These are phyloP conservation scores for Ctenoplectra terminalis DNA, from an alignment of 1,140 invertebrate genomes.

Conservation along the genomic window DNA sequence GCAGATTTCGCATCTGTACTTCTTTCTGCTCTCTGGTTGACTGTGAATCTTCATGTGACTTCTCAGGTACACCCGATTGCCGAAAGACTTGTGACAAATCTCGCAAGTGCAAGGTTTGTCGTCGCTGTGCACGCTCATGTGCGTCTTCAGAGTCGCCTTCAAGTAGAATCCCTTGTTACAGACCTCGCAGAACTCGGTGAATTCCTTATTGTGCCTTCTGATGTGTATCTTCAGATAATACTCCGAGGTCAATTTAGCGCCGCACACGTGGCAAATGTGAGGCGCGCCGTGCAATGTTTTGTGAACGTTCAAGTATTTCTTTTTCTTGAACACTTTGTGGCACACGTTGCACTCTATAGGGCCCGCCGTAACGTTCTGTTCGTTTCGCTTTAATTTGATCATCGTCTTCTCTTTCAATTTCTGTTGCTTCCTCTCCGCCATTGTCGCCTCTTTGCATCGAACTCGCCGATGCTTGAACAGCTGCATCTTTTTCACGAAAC, in stretches of 20 bases:
- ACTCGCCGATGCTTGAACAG: conserved; percentile 83
- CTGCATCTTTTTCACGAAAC: conserved; percentile 83
- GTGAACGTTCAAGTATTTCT: conserved; percentile 73
- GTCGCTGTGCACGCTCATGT: conserved; percentile 72
- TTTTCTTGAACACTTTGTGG: conserved; percentile 72
- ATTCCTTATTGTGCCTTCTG: conserved; percentile 75
- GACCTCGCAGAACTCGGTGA: conserved; percentile 83
- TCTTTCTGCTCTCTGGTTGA: conserved; percentile 60
- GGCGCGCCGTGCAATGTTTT: conserved; percentile 65
- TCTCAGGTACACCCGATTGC: conserved; percentile 66
- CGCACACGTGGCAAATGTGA: conserved; percentile 74
- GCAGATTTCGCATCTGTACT: conserved; percentile 71
- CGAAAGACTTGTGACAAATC: conserved; percentile 82
- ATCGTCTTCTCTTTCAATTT: conserved; percentile 81
- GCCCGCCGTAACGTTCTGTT: conserved; percentile 86
- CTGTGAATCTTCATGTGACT: conserved; percentile 72
- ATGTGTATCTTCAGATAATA: conserved; percentile 73
- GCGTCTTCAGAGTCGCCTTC: conserved; percentile 81
- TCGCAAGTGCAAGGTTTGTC: conserved; percentile 77
- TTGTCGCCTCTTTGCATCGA: background rate
- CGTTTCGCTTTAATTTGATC: background rate
- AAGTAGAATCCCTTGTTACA: conserved; percentile 89
- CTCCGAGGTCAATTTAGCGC: conserved; percentile 66
- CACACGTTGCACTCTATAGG: conserved; percentile 87
- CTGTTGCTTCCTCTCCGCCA: conserved; percentile 4